Base-by-base conservation (phyloP, 2,888 invertebrate species). In the Odontocolon sp. region DNA sequence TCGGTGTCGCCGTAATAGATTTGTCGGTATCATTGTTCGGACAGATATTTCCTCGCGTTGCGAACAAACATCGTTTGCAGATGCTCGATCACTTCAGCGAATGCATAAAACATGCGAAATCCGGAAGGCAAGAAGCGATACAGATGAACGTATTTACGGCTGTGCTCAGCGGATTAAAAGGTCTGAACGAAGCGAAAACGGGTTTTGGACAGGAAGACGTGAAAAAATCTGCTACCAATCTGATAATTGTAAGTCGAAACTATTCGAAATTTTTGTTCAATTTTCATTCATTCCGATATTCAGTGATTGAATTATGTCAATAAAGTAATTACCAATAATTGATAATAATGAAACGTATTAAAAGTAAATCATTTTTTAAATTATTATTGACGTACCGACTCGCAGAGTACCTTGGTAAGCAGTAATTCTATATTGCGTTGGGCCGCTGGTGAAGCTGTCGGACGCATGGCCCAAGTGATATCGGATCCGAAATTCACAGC, bases 61-160 rank as follows among this genome's bases (percentile, higher is more conserved):
- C 98, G 26, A 96, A 96, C 86, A 99, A 99, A 88, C 99, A 99
- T 91, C 94, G 98, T 86, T 93, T 98, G 68, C 99, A 99, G 92
- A 98, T 99, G 96, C 91, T 99, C 61, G 97, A 98, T 81, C 99
- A 99, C 89, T 99, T 99, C 88, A 94, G 94, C 18, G 99, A 99
- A 88, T 98, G 98, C 88, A 97, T 99, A 83, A 95, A 95, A 84
- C 96, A 97, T 88, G 97, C 98, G 0, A 98, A 98, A 88, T 97
- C 97, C 8, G 94, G 95, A 0, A 93, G 98, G 8, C 98, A 98
- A 86, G 98, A 99, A 89, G 98, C 98, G 0, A 96, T 96, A 14
- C 98, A 99, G 90, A 96, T 98, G 92, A 99, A 99, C 90, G 96
- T 99, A 63, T 97, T 98, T 89, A 97, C 98, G 0, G 98, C 99